These are phyloP conservation scores for Gryon sp. DNA, from an alignment of 1,140 invertebrate genomes.

Conservation along the genomic window DNA sequence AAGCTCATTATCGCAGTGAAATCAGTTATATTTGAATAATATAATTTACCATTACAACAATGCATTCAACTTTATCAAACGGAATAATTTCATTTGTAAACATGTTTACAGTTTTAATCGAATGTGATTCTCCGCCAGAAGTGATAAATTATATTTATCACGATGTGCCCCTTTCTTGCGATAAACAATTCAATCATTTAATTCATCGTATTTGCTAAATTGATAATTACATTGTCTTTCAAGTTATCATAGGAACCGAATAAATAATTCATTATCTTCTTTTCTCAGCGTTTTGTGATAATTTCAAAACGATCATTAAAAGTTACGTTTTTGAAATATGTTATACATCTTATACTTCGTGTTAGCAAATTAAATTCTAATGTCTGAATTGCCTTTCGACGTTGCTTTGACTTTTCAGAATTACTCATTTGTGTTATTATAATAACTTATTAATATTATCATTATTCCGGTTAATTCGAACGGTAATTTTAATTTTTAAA, in stretches of 20 bases:
- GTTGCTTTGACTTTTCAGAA: no score
- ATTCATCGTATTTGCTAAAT: slow-evolving; percentile 10
- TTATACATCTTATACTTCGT: no score
- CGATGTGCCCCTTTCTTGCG: slow-evolving; percentile 10
- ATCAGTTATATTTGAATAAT: slow-evolving; percentile 6
- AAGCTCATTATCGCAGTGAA: neutral
- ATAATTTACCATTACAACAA: neutral
- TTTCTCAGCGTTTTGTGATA: neutral
- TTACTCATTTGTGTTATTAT: no score
- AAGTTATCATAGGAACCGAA: neutral
- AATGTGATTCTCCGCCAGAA: slow-evolving; percentile 27
- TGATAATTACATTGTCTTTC: slow-evolving; percentile 6
- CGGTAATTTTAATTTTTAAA: no score
- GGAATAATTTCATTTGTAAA: slow-evolving; percentile 19
- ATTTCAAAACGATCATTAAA: neutral
- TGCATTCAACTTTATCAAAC: slow-evolving; percentile 14
- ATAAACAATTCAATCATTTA: slow-evolving; percentile 22
- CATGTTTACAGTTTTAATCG: slow-evolving; percentile 27
- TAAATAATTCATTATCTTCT: neutral
- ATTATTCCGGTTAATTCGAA: no score
- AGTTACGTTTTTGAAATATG: no score
- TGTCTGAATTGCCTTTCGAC: no score
- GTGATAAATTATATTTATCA: slow-evolving; percentile 24
- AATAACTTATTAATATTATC: no score
- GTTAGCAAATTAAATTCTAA: no score